phyloP scores from a whole-genome alignment of 2,888 invertebrate genomes.

The Periphyllus acericola region DNA sequence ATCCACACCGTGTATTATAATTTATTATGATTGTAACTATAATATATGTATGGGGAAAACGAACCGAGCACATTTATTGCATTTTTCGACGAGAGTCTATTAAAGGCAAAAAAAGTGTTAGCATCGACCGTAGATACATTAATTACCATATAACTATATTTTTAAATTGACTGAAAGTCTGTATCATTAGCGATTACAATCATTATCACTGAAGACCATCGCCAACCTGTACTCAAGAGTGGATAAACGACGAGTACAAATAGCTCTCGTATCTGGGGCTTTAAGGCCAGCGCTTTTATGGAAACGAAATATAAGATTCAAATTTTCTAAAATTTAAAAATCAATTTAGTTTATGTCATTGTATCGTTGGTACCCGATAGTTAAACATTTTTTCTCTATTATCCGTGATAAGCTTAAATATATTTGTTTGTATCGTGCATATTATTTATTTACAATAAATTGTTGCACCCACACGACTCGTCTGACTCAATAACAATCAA shows the following conservation, averaged over 20 bases:
- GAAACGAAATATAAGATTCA: no score
- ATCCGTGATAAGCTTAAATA: background rate
- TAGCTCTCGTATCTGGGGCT: background rate
- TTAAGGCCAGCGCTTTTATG: no score
- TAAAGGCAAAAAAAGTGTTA: no score
- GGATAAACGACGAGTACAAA: background rate
- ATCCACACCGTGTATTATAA: background rate
- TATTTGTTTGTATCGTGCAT: background rate
- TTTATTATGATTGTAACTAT: no score
- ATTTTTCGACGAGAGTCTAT: no score
- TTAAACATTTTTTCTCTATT: background rate
- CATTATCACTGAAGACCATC: background rate
- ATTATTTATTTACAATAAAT: background rate
- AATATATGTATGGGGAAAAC: no score
- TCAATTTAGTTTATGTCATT: no score
- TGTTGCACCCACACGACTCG: background rate
- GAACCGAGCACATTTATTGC: no score
- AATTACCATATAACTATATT: no score
- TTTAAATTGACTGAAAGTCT: no score
- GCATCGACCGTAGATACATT: background rate
- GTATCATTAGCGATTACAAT: background rate
- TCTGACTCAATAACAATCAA: background rate
- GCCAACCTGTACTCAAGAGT: background rate
- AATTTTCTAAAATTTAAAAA: no score
- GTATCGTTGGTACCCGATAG: no score